Percentiles rank a stretch among this genome's conserved stretches.
Evolutionary conservation across 1,140 invertebrate species (phyloP).

Genomic region (Drosophila pruinosa): DNA sequence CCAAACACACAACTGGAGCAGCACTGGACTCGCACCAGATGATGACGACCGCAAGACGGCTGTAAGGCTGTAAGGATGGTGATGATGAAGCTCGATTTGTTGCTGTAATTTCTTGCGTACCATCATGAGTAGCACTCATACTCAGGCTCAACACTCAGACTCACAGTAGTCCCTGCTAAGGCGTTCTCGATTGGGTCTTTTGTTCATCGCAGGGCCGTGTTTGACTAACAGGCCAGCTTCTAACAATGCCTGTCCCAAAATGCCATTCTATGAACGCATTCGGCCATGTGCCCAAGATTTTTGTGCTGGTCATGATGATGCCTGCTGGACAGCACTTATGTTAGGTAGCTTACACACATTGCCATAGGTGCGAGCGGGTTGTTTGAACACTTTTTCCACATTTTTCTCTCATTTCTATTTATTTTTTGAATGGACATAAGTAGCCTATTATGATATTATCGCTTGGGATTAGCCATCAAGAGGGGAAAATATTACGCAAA

Average conservation of each 20-base stretch:
- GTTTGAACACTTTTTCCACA: conserved; percentile 40
- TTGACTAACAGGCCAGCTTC: conserved; percentile 57
- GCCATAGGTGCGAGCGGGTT: conserved; percentile 52
- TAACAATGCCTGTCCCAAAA: conserved; percentile 70
- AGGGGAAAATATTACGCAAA: conserved; percentile 22
- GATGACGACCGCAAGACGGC: conserved; percentile 28
- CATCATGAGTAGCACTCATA: conserved; percentile 24
- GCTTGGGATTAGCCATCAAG: conserved; percentile 32
- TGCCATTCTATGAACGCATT: conserved; percentile 74
- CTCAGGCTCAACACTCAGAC: conserved; percentile 1
- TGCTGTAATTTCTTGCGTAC: conserved; percentile 64
- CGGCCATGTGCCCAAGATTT: conserved; percentile 75
- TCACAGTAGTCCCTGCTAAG: conserved; percentile 24
- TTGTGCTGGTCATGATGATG: conserved; percentile 72
- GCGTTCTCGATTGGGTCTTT: conserved; percentile 51
- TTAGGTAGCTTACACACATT: conserved; percentile 5
- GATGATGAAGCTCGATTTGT: conserved; percentile 55
- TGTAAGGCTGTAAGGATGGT: conserved; percentile 3
- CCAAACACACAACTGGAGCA: conserved; percentile 51
- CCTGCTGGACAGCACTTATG: conserved; percentile 36
- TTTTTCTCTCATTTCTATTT: conserved; percentile 34
- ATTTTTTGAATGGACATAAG: conserved; percentile 27
- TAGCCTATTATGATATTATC: conserved; percentile 52
- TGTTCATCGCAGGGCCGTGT: conserved; percentile 40
- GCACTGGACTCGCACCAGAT: not conserved